A percentile compares a stretch with the other conserved stretches of the same genome.
phyloP scores from a whole-genome alignment of 2,113 vertebrate species.

The Sporophila hypoxantha region DNA sequence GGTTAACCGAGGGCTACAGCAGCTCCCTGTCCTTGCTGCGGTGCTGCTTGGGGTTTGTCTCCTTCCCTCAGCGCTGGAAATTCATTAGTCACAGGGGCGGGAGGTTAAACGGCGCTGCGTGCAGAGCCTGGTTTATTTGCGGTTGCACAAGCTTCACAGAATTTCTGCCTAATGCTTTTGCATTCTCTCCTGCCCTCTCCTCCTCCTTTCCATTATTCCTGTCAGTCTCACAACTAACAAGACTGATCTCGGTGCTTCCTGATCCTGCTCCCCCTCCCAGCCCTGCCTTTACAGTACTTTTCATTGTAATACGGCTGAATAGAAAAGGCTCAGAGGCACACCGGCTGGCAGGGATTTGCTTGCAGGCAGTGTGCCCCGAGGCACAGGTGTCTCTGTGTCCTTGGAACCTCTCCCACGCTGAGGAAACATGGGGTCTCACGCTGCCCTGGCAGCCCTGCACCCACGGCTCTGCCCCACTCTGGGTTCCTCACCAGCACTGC shows the following conservation, averaged over 20 bases:
- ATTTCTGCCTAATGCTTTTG: neutral
- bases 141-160: neutral
- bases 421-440: neutral
- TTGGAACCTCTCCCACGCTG: neutral
- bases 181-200: neutral
- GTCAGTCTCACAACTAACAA: neutral
- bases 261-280: neutral
- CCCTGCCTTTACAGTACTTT: neutral
- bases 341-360: neutral
- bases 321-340: neutral
- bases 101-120: neutral
- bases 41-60: neutral
- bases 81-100: neutral
- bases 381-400: neutral
- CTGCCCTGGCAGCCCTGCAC: neutral
- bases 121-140: neutral
- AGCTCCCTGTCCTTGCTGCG: neutral
- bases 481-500: no score
- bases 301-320: neutral
- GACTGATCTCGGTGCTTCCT: neutral
- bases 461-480: neutral
- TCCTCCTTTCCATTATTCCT: conserved; percentile 4
- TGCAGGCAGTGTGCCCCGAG: neutral
- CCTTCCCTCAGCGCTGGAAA: neutral
- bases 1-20: neutral